These are phyloP conservation scores for Mythimna impura DNA, from an alignment of 2,888 invertebrate species.

Conservation along the genomic window DNA sequence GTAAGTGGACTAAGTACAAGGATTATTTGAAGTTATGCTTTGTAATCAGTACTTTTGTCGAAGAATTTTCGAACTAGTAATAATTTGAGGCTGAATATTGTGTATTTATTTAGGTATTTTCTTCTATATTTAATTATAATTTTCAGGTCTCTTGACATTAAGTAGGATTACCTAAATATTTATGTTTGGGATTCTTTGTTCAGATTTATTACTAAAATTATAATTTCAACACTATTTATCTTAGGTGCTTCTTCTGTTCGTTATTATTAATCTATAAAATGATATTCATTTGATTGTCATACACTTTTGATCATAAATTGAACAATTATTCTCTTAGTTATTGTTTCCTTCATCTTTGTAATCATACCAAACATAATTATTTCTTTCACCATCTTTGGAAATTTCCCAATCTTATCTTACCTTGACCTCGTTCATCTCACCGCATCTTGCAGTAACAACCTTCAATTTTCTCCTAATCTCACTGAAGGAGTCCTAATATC, in stretches of 20 bases:
- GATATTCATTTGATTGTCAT: not conserved
- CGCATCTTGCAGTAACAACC: conserved; percentile 19
- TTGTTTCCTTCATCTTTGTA: too few species aligned
- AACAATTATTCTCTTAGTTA: too few species aligned
- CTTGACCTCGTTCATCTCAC: not conserved
- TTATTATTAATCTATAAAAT: not conserved
- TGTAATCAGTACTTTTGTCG: conserved; percentile 18
- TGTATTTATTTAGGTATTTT: conserved; percentile 10
- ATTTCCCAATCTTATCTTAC: conserved; percentile 11
- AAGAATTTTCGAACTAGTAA: conserved; percentile 6
- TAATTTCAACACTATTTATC: not conserved
- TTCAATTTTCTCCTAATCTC: conserved; percentile 33
- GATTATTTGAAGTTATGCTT: conserved; percentile 33
- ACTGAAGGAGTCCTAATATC: conserved; percentile 46
- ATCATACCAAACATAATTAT: too few species aligned
- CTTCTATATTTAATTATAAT: not conserved
- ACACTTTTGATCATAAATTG: not conserved
- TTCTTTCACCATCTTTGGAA: not conserved
- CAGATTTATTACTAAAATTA: not conserved
- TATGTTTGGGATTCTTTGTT: not conserved
- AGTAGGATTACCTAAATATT: not conserved
- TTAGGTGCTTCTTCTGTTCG: not conserved
- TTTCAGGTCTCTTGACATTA: not conserved
- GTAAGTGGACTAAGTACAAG: conserved; percentile 17
- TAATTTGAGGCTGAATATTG: conserved; percentile 7